Percentiles rank a stretch among this genome's conserved stretches.
phyloP scores from a whole-genome alignment of 2,113 vertebrate genomes.

The Poecilia latipinna region DNA sequence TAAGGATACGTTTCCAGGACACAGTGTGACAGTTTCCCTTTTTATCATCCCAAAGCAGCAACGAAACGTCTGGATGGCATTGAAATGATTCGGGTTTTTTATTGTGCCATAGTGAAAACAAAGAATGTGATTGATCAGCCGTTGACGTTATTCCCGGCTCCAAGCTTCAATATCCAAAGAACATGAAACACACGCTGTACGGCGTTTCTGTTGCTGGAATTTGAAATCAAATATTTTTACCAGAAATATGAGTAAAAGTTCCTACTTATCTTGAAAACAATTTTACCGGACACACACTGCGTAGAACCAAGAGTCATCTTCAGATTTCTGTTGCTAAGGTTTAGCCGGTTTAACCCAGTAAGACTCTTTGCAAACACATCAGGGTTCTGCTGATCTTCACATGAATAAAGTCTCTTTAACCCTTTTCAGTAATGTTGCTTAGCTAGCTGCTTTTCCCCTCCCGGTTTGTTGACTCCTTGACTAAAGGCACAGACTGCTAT shows the following conservation, averaged over 20 bases:
- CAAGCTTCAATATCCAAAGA: too few species aligned
- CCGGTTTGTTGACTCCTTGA: constrained; percentile 72
- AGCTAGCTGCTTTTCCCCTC: constrained; percentile 35
- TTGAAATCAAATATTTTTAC: too few species aligned
- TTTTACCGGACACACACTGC: constrained; percentile 1
- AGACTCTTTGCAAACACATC: constrained; percentile 65
- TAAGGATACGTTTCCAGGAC: not conserved
- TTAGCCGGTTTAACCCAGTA: constrained; percentile 45
- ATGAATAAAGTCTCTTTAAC: constrained; percentile 67
- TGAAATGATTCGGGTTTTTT: not conserved
- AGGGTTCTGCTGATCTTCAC: constrained; percentile 50
- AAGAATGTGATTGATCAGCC: not conserved
- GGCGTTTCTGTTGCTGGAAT: not conserved
- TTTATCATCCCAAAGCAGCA: not conserved
- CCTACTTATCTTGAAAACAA: not conserved
- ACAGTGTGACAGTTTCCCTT: not conserved
- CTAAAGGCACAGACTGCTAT: constrained; percentile 47
- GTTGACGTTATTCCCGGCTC: not conserved
- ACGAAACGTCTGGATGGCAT: not conserved
- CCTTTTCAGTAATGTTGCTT: constrained; percentile 54
- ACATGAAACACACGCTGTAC: not conserved
- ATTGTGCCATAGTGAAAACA: not conserved
- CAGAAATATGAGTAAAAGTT: not conserved
- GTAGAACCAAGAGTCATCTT: constrained; percentile 22
- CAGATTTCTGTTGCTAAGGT: constrained; percentile 26